These are phyloP conservation scores for Aphidius colemani DNA, from an alignment of 2,888 invertebrate species.

Conservation along the genomic window DNA sequence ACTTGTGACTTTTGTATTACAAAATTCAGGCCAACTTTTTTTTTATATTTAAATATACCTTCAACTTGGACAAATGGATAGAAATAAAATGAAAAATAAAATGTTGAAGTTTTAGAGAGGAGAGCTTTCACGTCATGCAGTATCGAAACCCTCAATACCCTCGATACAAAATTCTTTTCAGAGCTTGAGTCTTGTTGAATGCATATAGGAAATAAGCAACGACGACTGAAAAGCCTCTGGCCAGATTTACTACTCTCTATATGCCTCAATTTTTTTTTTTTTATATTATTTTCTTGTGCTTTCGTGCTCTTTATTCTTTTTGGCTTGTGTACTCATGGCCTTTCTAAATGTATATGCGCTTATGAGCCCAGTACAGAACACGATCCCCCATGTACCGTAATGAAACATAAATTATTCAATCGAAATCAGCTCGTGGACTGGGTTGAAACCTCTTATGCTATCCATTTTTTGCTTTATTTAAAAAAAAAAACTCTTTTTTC, in stretches of 20 bases:
- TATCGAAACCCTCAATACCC: conserved; percentile 50
- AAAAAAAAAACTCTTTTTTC: too few relatives aligned
- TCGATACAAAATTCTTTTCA: conserved; percentile 59
- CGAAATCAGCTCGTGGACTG: conserved; percentile 56
- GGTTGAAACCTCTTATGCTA: conserved; percentile 24
- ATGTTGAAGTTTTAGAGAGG: conserved; percentile 8
- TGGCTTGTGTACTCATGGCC: conserved; percentile 50
- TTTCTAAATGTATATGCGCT: conserved; percentile 59
- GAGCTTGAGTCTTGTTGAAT: conserved; percentile 40
- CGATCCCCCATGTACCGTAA: conserved; percentile 47
- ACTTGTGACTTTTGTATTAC: too few relatives aligned
- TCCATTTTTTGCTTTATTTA: conserved; percentile 1
- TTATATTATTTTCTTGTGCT: conserved; percentile 4
- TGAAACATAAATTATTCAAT: conserved; percentile 62
- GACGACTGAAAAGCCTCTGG: conserved; percentile 40
- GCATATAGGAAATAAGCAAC: conserved; percentile 58
- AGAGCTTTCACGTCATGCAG: not conserved
- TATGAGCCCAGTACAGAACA: conserved; percentile 50
- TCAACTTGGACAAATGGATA: not conserved
- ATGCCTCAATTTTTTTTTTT: not conserved
- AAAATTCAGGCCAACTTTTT: too few relatives aligned
- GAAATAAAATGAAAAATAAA: conserved; percentile 8
- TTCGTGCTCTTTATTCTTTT: conserved; percentile 4
- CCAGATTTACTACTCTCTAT: conserved; percentile 22
- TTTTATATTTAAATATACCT: too few relatives aligned